These are phyloP conservation scores for Eriocheir sinensis DNA, from an alignment of 1,140 invertebrate species.

Conservation along the genomic window DNA sequence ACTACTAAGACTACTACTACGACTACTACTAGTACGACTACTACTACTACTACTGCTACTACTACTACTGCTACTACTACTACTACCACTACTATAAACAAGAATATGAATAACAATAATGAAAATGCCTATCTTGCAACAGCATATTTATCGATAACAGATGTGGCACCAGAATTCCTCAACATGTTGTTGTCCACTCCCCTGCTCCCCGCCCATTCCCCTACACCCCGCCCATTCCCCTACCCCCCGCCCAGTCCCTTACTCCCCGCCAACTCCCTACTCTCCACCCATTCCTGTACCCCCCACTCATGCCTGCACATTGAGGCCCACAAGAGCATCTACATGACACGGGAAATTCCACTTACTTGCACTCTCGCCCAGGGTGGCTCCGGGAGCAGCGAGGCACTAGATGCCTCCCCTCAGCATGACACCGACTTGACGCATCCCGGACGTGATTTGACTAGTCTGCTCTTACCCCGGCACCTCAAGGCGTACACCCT, in stretches of 20 bases:
- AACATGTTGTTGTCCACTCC: too few relatives aligned
- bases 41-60: neutral
- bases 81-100: neutral
- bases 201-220: neutral
- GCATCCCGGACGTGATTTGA: neutral
- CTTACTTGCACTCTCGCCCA: neutral
- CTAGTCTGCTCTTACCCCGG: neutral
- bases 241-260: neutral
- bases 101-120: too few relatives aligned
- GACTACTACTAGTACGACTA: neutral
- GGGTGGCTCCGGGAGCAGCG: neutral
- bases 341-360: neutral
- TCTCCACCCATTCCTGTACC: neutral
- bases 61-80: neutral
- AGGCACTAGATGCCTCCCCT: neutral
- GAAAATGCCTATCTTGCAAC: too few relatives aligned
- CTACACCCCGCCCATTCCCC: neutral
- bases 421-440: neutral
- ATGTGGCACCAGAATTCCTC: too few relatives aligned
- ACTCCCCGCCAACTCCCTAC: neutral
- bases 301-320: neutral
- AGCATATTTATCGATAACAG: too few relatives aligned
- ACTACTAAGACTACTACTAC: too few relatives aligned
- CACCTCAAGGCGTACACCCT: too few relatives aligned
- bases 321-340: neutral